These are phyloP conservation scores for Subacronicta megacephala DNA, from an alignment of 2,888 invertebrate genomes.

Conservation along the genomic window DNA sequence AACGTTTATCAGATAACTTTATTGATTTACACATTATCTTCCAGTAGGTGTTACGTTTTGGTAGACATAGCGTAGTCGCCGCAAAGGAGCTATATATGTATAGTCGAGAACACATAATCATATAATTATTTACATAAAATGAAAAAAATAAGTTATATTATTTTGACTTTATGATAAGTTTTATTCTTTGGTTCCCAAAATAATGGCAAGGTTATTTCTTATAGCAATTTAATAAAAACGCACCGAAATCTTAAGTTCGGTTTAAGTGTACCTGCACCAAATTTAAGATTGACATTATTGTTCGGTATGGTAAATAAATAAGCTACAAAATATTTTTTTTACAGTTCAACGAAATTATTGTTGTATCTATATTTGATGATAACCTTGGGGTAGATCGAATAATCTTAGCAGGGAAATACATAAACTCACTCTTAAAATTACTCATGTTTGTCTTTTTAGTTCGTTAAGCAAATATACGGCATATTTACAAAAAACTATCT, in stretches of 20 bases:
- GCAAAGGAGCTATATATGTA: constrained; percentile 38
- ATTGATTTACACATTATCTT: constrained; percentile 60
- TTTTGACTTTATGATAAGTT: constrained; percentile 14
- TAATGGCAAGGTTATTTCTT: constrained; percentile 33
- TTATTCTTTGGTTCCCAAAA: constrained; percentile 25
- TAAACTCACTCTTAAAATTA: constrained; percentile 23
- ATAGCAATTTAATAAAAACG: not conserved
- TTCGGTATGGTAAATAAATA: constrained; percentile 24
- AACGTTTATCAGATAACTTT: constrained; percentile 51
- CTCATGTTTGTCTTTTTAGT: constrained; percentile 15
- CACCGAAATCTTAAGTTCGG: too few relatives aligned
- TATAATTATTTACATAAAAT: not conserved
- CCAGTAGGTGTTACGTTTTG: constrained; percentile 62
- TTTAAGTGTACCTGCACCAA: too few relatives aligned
- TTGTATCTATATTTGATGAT: constrained; percentile 14
- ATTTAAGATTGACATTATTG: not conserved
- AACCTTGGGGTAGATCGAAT: constrained; percentile 15
- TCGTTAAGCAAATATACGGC: constrained; percentile 25
- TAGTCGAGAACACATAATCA: constrained; percentile 30
- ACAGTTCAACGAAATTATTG: constrained; percentile 9
- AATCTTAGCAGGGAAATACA: constrained; percentile 7
- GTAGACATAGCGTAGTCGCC: constrained; percentile 75
- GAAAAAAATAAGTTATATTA: constrained; percentile 17
- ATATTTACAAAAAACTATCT: constrained; percentile 50
- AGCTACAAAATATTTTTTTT: constrained; percentile 8